A percentile compares a stretch with the other conserved stretches of the same genome.
These are phyloP conservation scores for Dinoponera quadriceps DNA, from an alignment of 1,140 invertebrate genomes.

Conservation along the genomic window DNA sequence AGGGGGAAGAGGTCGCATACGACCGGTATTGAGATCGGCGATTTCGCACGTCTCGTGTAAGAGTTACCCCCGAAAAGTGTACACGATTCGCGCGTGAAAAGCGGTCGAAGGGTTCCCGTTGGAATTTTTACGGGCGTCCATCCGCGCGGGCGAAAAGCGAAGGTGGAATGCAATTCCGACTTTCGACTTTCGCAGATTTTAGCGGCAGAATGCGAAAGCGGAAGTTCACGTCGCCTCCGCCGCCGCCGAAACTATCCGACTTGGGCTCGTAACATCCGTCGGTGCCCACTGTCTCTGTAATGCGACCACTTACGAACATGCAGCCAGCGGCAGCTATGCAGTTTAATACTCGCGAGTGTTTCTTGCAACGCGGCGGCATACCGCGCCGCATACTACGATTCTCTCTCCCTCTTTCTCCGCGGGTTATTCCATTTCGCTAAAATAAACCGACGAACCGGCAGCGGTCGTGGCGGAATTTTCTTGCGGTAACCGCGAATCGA, in stretches of 20 bases:
- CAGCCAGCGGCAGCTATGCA: conserved; percentile 62
- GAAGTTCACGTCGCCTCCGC: conserved; percentile 33
- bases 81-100: neutral
- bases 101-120: neutral
- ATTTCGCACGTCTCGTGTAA: too few species aligned
- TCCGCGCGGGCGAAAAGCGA: conserved; percentile 48
- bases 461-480: conserved; percentile 36
- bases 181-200: conserved; percentile 25
- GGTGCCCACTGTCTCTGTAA: conserved; percentile 64
- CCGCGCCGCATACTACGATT: conserved; percentile 56
- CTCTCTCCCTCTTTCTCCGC: neutral
- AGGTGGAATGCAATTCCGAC: conserved; percentile 51
- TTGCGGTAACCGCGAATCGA: conserved; percentile 51
- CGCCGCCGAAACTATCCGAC: conserved; percentile 61
- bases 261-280: conserved; percentile 64
- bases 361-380: conserved; percentile 66
- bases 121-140: conserved; percentile 10
- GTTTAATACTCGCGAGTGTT: conserved; percentile 73
- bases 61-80: too few species aligned
- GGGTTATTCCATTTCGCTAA: conserved; percentile 64
- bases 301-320: conserved; percentile 68
- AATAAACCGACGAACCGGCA: conserved; percentile 34
- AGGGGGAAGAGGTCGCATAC: too few species aligned
- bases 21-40: conserved; percentile 20
- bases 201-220: conserved; percentile 55